phyloP scores from a whole-genome alignment of 2,113 vertebrate species.

The Elaphurus davidianus region DNA sequence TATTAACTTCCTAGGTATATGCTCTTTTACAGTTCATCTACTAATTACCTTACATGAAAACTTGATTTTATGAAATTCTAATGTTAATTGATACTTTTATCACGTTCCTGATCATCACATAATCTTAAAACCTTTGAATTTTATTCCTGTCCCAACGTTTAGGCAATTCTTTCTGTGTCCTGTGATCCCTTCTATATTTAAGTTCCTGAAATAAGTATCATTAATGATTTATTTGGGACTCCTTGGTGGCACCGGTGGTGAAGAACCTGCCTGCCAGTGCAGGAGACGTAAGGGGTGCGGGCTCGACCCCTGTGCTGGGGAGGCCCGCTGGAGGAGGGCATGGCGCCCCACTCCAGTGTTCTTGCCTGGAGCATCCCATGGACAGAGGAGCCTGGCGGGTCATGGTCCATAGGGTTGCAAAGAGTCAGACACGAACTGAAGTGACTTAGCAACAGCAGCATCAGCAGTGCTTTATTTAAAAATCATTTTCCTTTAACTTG shows the following conservation, averaged over 20 bases:
- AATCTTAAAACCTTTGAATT: background rate
- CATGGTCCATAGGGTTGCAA: background rate
- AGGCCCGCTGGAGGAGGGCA: background rate
- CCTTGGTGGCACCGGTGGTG: background rate
- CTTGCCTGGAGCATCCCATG: background rate
- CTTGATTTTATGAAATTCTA: background rate
- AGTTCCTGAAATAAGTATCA: background rate
- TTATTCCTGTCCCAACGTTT: background rate
- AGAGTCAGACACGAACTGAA: background rate
- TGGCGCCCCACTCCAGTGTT: background rate
- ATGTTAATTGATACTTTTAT: background rate
- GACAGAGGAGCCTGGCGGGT: background rate
- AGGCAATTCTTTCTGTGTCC: background rate
- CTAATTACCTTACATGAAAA: background rate
- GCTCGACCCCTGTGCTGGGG: fast-evolving
- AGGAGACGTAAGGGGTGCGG: background rate
- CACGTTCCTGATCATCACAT: background rate
- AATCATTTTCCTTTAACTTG: background rate
- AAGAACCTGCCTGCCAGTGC: background rate
- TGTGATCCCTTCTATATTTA: background rate
- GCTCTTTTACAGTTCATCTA: background rate
- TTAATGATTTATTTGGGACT: background rate
- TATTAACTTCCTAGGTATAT: background rate
- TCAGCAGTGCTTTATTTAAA: background rate
- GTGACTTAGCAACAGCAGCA: background rate